These are phyloP conservation scores for Drosophila nebulosa DNA, from an alignment of 1,140 invertebrate species.

Conservation along the genomic window DNA sequence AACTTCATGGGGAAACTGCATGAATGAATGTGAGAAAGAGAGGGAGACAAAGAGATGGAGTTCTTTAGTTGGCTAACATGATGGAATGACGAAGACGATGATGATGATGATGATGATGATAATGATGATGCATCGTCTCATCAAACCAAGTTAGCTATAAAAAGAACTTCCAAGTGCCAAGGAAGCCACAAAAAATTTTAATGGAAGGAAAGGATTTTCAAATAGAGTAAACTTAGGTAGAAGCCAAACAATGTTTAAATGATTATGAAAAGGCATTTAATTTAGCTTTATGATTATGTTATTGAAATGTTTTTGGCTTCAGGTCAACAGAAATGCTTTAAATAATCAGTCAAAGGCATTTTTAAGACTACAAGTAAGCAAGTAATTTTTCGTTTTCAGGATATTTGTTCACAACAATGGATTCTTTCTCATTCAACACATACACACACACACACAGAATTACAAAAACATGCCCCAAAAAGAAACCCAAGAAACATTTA, in stretches of 20 bases:
- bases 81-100: background rate
- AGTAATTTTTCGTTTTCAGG: background rate
- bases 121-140: conserved; percentile 2
- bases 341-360: background rate
- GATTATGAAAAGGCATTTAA: background rate
- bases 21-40: background rate
- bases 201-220: background rate
- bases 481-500: background rate
- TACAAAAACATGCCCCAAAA: background rate
- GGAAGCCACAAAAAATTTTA: background rate
- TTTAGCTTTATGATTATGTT: background rate
- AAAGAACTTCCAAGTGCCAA: background rate
- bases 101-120: conserved; percentile 2
- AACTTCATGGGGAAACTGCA: conserved; percentile 15
- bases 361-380: background rate
- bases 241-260: background rate
- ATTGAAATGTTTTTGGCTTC: background rate
- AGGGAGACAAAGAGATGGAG: background rate
- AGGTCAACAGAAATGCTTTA: background rate
- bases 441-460: background rate
- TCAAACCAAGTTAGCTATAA: background rate
- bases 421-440: background rate
- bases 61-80: conserved; percentile 1
- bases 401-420: background rate
- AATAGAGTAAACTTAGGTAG: background rate